phyloP scores from a whole-genome alignment of 1,140 invertebrate genomes.

The Lasioglossum albipes region DNA sequence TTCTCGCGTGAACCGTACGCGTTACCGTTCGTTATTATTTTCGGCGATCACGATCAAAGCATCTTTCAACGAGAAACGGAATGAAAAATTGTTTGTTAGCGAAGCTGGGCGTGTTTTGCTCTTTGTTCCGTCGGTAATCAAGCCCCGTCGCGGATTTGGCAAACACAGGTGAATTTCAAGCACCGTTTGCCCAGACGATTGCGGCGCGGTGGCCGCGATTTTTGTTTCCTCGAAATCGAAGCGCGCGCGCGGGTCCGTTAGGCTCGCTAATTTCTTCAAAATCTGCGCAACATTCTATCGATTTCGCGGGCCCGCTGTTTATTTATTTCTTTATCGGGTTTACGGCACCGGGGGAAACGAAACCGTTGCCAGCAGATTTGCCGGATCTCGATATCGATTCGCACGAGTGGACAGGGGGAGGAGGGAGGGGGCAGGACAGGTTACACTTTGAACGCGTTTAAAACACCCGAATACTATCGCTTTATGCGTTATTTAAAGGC shows the following conservation, averaged over 20 bases:
- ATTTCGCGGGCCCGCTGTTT: neutral
- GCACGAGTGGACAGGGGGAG: neutral
- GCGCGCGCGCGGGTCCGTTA: too few species aligned
- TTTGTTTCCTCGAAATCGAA: neutral
- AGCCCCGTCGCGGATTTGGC: neutral
- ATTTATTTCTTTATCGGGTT: neutral
- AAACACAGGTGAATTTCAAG: constrained; percentile 2
- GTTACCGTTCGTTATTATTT: too few species aligned
- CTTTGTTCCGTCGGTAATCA: neutral
- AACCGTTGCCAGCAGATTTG: neutral
- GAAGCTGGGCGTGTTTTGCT: neutral
- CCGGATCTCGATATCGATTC: constrained; percentile 9
- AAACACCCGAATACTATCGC: neutral
- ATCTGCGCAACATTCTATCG: neutral
- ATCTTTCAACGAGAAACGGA: neutral
- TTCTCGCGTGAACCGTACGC: too few species aligned
- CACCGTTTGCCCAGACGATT: neutral
- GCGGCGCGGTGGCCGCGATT: neutral
- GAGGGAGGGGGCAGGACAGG: neutral
- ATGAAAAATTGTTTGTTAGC: neutral
- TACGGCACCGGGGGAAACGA: neutral
- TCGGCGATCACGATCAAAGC: neutral
- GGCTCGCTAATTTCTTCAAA: neutral
- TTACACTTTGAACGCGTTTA: neutral
- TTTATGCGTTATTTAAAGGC: constrained; percentile 2